Evolutionary conservation across 2,888 invertebrate species (phyloP), one percentile per base, ranked within the genome.

Genomic region (Spodoptera littoralis): DNA sequence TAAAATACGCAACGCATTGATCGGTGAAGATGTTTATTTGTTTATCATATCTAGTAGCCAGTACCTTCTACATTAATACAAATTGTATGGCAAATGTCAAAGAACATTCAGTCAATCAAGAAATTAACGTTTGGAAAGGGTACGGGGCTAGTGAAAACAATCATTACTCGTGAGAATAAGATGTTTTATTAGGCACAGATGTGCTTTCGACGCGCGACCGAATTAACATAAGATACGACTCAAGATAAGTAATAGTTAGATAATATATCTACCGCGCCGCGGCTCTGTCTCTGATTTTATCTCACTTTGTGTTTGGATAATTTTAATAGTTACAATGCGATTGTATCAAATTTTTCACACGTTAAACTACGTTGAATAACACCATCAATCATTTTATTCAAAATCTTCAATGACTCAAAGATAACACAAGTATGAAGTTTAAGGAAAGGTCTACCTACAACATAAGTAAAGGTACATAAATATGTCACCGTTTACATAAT

Each of bases 161-260:
- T 67, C n/a, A 75, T 78, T 57, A 62, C 54, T 65, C 54, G 65
- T 73, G 64, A 53, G 76, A 76, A 70, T 65, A 46, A 59, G 53
- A 59, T 59, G 60, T 73, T 62, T 65, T 66, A 62, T 65, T 60
- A 50, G 41, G 46, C 60, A 13, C 54, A 72, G 59, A 59, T 70
- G 65, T 58, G 50, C 48, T 70, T 65, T 64, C 55, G 50, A 63
- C 67, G 54, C 48, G 18, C 9, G 22, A 42, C 43, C 56, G 53
- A 59, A 70, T 77, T 64, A 78, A 41, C 65, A 68, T 75, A 70
- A 70, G 70, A 75, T 78, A 60, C 62, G 45, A 62, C 65, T 70
- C 69, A 62, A 67, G 72, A 75, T 75, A 72, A 70, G 46, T 47
- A 30, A 61, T 49, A 49, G 18, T 27, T 50, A 46, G 59, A 44